phyloP scores from a whole-genome alignment of 2,113 vertebrate genomes.

The Hydropotes inermis region DNA sequence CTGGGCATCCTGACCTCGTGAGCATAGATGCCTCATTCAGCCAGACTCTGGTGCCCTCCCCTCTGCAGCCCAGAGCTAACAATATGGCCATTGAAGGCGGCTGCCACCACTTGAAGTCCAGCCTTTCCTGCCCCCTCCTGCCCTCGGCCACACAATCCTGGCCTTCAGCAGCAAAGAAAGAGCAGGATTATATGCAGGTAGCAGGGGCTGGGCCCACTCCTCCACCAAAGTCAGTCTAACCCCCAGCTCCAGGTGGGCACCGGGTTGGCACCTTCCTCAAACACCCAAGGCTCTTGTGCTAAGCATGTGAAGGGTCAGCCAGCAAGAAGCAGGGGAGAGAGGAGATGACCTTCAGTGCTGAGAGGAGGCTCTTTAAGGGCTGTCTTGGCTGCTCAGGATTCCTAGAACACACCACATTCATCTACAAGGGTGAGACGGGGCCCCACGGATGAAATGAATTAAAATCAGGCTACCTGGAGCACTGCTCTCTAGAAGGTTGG shows the following conservation, averaged over 20 bases:
- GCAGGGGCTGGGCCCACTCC: background rate
- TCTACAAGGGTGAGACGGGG: background rate
- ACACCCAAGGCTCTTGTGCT: background rate
- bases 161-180: slow-evolving; percentile 47
- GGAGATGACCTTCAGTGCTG: background rate
- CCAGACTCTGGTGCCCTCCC: background rate
- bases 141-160: slow-evolving; percentile 38
- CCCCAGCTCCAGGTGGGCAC: background rate
- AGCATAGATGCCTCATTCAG: slow-evolving; percentile 58
- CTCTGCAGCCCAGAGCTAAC: background rate
- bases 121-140: background rate
- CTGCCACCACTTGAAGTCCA: background rate
- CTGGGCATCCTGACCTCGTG: background rate
- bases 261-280: background rate
- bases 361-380: background rate
- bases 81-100: slow-evolving; percentile 52
- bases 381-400: background rate
- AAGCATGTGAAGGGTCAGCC: background rate
- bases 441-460: background rate
- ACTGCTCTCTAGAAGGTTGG: background rate
- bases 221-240: background rate
- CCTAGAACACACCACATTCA: background rate
- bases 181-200: slow-evolving; percentile 44
- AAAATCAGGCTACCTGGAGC: background rate
- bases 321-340: background rate